A percentile compares a stretch with the other conserved stretches of the same genome.
Conservation (phyloP, 2,113 vertebrate genomes). For the Stomatorhinus ivindoensis region DNA sequence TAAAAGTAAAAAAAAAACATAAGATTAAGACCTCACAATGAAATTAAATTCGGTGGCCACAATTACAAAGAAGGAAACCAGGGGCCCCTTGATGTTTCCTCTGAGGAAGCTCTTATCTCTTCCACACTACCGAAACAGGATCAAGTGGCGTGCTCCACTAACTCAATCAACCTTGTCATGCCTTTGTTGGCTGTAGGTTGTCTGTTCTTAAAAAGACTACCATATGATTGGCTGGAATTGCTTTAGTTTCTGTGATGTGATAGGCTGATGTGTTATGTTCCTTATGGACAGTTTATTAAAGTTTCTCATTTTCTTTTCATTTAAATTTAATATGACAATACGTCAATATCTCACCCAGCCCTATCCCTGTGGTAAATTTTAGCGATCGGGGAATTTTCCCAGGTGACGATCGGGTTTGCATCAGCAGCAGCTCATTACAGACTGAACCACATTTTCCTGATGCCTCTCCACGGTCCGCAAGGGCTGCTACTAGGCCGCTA, state of each 20-base stretch:
- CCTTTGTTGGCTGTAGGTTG: background rate
- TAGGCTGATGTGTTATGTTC: background rate
- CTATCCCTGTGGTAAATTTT: background rate
- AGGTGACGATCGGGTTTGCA: background rate
- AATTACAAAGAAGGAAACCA: background rate
- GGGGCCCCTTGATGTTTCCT: background rate
- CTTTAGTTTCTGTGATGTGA: background rate
- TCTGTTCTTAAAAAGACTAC: background rate
- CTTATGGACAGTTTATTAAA: background rate
- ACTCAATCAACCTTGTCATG: background rate
- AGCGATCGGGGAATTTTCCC: background rate
- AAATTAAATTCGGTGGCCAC: background rate
- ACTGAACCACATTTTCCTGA: background rate
- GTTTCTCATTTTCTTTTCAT: background rate
- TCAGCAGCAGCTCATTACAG: background rate
- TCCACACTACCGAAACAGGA: background rate
- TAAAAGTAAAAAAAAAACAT: background rate
- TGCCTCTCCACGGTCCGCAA: background rate
- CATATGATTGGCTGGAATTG: background rate
- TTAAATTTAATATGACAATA: background rate
- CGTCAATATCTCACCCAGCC: background rate
- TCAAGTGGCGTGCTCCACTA: background rate
- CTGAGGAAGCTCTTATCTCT: background rate
- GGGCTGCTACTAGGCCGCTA: background rate
- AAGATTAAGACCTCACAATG: background rate